Evolutionary conservation across 2,888 invertebrate genomes (phyloP), one percentile per base, ranked within the genome.

Genomic region (Tetramorium bicarinatum): DNA sequence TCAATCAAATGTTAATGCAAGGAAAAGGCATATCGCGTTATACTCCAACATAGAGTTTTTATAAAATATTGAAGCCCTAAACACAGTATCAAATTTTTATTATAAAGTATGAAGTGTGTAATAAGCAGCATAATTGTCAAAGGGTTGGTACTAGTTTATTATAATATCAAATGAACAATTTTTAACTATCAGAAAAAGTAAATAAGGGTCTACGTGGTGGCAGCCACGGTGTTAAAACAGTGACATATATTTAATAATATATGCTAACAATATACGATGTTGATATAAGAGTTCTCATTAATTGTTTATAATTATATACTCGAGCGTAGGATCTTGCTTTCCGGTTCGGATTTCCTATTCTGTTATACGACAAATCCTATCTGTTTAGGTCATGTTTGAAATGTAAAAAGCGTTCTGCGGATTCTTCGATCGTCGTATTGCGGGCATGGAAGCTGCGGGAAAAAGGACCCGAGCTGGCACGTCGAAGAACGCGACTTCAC

Each of bases 401-500:
- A 38, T 62, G 66, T 66, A 41, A 76, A 41, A 76, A 64, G 25
- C 18, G 56, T 62, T 76, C 86, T 74, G 83, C 88, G 71, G 86
- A 62, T 87, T 66, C 71, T 86, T 86, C 75, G 71, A 80, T 76
- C 75, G 75, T 56, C 79, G 52, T 67, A 67, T 41, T 82, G 86
- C 87, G 67, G 82, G 29, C 41, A 29, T 8, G 67, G 72, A 80
- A 83, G 80, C 74, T 86, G 83, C 67, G 72, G 76, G 74, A 61
- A 82, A 82, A 75, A 82, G 49, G 38, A 54, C 18, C 44, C 66
- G 64, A 62, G 56, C 41, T 76, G 86, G 85, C 85, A 66, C 75
- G 62, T 59, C 52, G 59, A 52, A 49, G 34, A 74, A 25, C 66
- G 66, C 64, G 62, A 66, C 69, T 61, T 66, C 2, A 62, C 56